phyloP scores from a whole-genome alignment of 2,797 vertebrate species.

The Pelochelys cantorii region DNA sequence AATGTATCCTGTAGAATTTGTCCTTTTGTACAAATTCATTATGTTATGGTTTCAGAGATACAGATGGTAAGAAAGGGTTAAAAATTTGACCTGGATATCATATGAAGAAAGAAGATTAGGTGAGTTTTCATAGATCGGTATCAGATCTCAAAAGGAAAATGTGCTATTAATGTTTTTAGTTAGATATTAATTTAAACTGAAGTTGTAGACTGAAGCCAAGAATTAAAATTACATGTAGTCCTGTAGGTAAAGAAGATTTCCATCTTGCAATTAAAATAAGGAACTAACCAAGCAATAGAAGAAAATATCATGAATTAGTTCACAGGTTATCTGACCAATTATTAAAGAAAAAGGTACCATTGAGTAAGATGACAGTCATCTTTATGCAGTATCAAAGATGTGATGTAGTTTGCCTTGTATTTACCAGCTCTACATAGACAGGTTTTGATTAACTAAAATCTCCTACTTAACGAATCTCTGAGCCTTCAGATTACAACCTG shows the following conservation, averaged over 20 bases:
- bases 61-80: neutral
- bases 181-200: neutral
- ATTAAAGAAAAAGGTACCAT: neutral
- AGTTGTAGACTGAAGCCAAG: neutral
- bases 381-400: neutral
- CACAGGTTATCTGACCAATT: neutral
- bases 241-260: neutral
- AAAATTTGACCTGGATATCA: neutral
- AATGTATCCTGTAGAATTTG: neutral
- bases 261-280: neutral
- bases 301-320: neutral
- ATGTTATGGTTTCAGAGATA: neutral
- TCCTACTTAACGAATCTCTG: accelerated
- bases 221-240: neutral
- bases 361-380: neutral
- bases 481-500: neutral
- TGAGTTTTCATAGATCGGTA: neutral
- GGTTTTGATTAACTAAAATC: neutral
- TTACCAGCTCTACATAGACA: neutral
- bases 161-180: accelerated
- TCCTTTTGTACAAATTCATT: neutral
- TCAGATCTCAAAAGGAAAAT: neutral
- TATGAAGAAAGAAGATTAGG: neutral
- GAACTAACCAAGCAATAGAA: neutral
- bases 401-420: neutral